These are phyloP conservation scores for Cistogaster globosa DNA, from an alignment of 2,888 invertebrate species.

Conservation along the genomic window DNA sequence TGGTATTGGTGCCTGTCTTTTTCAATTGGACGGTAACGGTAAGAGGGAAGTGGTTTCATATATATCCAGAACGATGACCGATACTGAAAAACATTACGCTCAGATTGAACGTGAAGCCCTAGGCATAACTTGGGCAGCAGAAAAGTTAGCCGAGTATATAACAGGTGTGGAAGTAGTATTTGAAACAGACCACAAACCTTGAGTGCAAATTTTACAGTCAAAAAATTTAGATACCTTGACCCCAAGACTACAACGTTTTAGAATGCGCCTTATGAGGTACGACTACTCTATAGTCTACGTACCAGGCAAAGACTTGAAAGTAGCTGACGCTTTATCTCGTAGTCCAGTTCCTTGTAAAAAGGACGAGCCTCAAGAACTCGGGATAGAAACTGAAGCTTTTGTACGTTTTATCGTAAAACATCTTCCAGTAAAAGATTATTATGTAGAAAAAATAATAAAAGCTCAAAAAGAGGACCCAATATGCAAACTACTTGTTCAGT, in stretches of 20 bases:
- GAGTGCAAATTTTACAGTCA: constrained; percentile 24
- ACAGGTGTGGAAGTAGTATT: no score
- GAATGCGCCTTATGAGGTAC: constrained; percentile 50
- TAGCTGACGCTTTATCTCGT: constrained; percentile 48
- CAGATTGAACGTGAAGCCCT: constrained; percentile 42
- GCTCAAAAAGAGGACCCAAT: constrained; percentile 15
- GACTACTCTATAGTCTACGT: constrained; percentile 22
- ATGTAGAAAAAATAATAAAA: constrained; percentile 17
- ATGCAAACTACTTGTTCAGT: constrained; percentile 1
- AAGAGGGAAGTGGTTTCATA: no score
- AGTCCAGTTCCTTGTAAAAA: constrained; percentile 15
- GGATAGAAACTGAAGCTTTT: constrained; percentile 27
- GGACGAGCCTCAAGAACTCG: constrained; percentile 21
- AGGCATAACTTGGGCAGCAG: constrained; percentile 42
- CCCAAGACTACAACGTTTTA: constrained; percentile 23
- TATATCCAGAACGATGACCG: not conserved
- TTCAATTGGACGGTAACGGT: no score
- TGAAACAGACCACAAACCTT: constrained; percentile 33
- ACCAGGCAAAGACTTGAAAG: constrained; percentile 12
- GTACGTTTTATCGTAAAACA: constrained; percentile 24
- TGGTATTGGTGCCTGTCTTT: no score
- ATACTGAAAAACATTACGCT: not conserved
- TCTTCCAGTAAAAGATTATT: constrained; percentile 31
- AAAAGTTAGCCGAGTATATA: constrained; percentile 40
- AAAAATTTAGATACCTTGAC: constrained; percentile 29